Conservation (phyloP, 2,797 vertebrate species). For the Trematomus bernacchii region DNA sequence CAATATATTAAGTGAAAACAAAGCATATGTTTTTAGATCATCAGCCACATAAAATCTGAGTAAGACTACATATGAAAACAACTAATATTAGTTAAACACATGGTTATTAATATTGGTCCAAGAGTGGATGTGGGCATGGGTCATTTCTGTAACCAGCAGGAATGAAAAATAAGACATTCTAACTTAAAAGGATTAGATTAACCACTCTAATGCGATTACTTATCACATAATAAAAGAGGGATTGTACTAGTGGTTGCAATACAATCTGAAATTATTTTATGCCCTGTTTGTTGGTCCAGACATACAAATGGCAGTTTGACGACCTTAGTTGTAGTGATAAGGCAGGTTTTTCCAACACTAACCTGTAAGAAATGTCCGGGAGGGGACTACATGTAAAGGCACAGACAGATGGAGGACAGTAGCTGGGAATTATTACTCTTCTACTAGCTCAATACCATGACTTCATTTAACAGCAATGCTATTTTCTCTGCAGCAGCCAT, state of each 20-base stretch:
- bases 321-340: constrained; percentile 69
- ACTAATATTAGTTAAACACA: constrained; percentile 23
- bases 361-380: constrained; percentile 26
- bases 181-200: constrained; percentile 13
- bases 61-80: constrained; percentile 32
- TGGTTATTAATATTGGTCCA: constrained; percentile 68
- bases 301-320: constrained; percentile 62
- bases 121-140: constrained; percentile 37
- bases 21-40: constrained; percentile 2
- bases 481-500: constrained; percentile 19
- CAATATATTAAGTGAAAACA: constrained; percentile 13
- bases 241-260: constrained; percentile 55
- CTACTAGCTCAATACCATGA: constrained; percentile 14
- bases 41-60: constrained; percentile 21
- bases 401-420: constrained; percentile 52
- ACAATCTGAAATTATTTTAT: constrained; percentile 50
- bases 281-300: constrained; percentile 56
- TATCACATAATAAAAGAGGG: constrained; percentile 5
- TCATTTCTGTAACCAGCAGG: constrained; percentile 86
- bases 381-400: constrained; percentile 54
- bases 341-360: constrained; percentile 58
- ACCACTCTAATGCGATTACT: constrained; percentile 3
- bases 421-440: constrained; percentile 30
- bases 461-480: constrained; percentile 35
- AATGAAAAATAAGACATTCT: constrained; percentile 55